Percentiles rank a stretch among this genome's conserved stretches.
Conservation (phyloP, 2,888 invertebrate species). For the Eupelmus urozonus region DNA sequence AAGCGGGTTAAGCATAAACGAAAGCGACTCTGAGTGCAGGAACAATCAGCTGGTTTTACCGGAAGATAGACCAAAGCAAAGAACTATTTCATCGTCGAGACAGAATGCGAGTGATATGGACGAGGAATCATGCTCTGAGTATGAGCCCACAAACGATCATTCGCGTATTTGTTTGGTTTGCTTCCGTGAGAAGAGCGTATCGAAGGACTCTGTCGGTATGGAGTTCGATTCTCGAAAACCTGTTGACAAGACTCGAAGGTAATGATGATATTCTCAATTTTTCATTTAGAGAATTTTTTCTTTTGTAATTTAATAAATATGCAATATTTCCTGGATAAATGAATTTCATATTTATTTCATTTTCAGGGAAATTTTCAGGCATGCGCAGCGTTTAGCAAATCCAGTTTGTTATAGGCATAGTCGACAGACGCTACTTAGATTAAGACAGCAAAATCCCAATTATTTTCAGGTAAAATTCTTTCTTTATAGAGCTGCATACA, state of each 20-base stretch:
- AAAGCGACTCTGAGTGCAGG: constrained; percentile 45
- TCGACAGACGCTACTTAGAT: constrained; percentile 87
- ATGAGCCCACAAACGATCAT: constrained; percentile 68
- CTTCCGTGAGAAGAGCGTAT: constrained; percentile 63
- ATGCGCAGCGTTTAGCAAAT: constrained; percentile 87
- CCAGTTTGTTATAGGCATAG: constrained; percentile 89
- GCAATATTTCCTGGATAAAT: too few species aligned
- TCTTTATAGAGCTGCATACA: neutral
- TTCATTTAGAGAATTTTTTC: neutral
- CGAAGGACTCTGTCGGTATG: constrained; percentile 60
- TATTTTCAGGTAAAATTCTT: constrained; percentile 82
- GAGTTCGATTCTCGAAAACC: constrained; percentile 62
- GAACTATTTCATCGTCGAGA: constrained; percentile 19
- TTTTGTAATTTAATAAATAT: constrained; percentile 29
- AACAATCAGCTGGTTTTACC: constrained; percentile 42
- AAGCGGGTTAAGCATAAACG: constrained; percentile 45
- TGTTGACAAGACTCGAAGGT: constrained; percentile 70
- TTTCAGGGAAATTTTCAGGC: constrained; percentile 80
- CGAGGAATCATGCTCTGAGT: constrained; percentile 71
- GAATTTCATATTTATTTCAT: constrained; percentile 9
- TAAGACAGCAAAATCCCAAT: constrained; percentile 86
- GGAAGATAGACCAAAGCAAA: constrained; percentile 58
- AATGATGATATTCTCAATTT: constrained; percentile 16
- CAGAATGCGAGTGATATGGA: constrained; percentile 64
- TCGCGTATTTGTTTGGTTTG: constrained; percentile 72